A percentile compares a stretch with the other conserved stretches of the same genome.
These are phyloP conservation scores for Blennius ocellaris DNA, from an alignment of 2,113 vertebrate species.

Conservation along the genomic window DNA sequence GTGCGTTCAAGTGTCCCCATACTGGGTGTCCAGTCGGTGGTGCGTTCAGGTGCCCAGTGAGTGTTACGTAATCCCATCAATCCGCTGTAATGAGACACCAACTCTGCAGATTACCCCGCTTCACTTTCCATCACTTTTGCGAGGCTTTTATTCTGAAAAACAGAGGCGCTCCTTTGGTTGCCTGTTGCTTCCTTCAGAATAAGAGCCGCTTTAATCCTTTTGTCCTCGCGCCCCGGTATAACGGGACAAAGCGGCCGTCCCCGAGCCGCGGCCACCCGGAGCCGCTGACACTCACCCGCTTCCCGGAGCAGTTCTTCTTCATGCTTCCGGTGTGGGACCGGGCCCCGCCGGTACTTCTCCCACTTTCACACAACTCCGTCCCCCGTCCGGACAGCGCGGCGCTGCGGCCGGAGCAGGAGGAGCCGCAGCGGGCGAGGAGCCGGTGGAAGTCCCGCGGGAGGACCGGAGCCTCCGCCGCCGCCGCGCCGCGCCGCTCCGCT, in stretches of 20 bases:
- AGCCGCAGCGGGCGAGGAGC: neutral
- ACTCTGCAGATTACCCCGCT: slow-evolving; percentile 3
- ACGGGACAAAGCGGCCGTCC: neutral
- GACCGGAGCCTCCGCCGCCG: slow-evolving; percentile 25
- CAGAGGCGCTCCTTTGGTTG: slow-evolving; percentile 17
- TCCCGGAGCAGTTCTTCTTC: slow-evolving; percentile 70
- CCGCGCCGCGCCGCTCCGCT: slow-evolving; percentile 7
- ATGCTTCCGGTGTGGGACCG: slow-evolving; percentile 23
- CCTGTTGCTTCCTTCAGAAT: slow-evolving; percentile 52
- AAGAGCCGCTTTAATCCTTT: slow-evolving; percentile 50
- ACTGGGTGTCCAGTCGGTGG: too few species aligned
- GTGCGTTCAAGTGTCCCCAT: slow-evolving; percentile 1
- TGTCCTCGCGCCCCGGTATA: slow-evolving; percentile 28
- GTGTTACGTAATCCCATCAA: slow-evolving; percentile 13
- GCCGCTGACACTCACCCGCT: slow-evolving; percentile 59
- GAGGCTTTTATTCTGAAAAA: slow-evolving; percentile 52
- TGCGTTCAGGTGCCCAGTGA: slow-evolving; percentile 1
- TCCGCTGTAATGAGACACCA: slow-evolving; percentile 9
- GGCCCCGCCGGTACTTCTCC: slow-evolving; percentile 6
- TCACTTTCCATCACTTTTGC: neutral
- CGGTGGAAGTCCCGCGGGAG: slow-evolving; percentile 2
- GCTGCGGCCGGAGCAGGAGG: neutral
- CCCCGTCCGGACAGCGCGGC: neutral
- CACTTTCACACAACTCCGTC: slow-evolving; percentile 49
- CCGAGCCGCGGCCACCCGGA: neutral